Percentiles rank a stretch among this genome's conserved stretches.
Conservation (phyloP, 1,140 invertebrate genomes). For the Caenorhabditis tropicalis region DNA sequence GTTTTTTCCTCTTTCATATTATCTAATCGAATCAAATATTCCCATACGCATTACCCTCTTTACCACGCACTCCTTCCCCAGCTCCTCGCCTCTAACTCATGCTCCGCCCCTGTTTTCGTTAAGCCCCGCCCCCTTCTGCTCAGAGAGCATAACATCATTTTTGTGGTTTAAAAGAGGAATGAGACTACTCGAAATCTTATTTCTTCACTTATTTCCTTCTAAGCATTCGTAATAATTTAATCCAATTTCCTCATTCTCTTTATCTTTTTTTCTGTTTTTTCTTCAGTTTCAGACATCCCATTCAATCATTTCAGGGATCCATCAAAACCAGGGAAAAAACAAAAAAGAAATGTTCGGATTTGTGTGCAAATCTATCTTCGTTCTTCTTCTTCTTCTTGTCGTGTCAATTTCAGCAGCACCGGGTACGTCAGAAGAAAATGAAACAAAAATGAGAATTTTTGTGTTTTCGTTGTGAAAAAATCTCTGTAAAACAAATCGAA, state of each 20-base stretch:
- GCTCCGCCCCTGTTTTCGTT: not conserved
- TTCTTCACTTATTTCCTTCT: too few relatives aligned
- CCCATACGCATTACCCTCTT: not conserved
- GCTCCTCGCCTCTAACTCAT: not conserved
- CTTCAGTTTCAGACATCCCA: not conserved
- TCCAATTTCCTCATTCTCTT: too few relatives aligned
- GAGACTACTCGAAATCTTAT: too few relatives aligned
- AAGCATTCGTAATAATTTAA: too few relatives aligned
- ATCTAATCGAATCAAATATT: not conserved
- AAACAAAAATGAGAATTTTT: not conserved
- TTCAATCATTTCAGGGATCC: not conserved
- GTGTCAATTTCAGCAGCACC: constrained; percentile 13
- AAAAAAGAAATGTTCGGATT: not conserved
- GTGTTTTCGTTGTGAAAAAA: not conserved
- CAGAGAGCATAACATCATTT: not conserved
- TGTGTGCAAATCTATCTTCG: not conserved
- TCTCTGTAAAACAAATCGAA: too few relatives aligned
- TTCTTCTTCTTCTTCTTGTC: not conserved
- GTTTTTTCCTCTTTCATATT: not conserved
- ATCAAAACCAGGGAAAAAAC: not conserved
- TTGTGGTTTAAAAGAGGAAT: not conserved
- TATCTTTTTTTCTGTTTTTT: not conserved
- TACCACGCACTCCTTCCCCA: not conserved
- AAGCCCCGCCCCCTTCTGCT: not conserved
- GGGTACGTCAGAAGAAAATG: not conserved